Percentiles rank a stretch among this genome's conserved stretches.
These are phyloP conservation scores for Camponotus pennsylvanicus DNA, from an alignment of 1,140 invertebrate species.

Conservation along the genomic window DNA sequence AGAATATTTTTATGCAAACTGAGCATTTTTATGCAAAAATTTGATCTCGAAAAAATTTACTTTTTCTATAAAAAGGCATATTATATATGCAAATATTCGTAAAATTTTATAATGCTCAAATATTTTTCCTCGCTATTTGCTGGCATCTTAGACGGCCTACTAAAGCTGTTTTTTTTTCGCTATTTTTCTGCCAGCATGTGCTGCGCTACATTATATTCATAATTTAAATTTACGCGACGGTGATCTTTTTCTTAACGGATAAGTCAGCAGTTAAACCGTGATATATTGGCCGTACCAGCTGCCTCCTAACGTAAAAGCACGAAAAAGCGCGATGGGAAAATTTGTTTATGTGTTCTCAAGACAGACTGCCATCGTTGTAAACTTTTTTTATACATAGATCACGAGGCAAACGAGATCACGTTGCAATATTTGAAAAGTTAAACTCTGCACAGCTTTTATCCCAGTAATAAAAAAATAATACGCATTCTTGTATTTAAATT, in stretches of 20 bases:
- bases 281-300: neutral
- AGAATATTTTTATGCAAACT: neutral
- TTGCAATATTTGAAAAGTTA: neutral
- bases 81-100: neutral
- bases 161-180: neutral
- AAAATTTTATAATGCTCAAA: neutral
- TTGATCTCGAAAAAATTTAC: neutral
- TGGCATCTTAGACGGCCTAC: neutral
- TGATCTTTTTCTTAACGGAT: neutral
- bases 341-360: conserved; percentile 5
- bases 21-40: neutral
- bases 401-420: neutral
- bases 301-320: neutral
- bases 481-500: no score
- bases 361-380: neutral
- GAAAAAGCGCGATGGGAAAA: neutral
- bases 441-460: neutral
- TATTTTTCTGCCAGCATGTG: neutral
- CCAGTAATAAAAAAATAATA: neutral
- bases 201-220: neutral
- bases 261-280: conserved; percentile 6
- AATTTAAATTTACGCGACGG: conserved; percentile 23
- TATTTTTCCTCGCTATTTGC: neutral
- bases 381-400: neutral
- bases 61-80: neutral